phyloP scores from a whole-genome alignment of 1,140 invertebrate genomes.

The Micrasema minimum region DNA sequence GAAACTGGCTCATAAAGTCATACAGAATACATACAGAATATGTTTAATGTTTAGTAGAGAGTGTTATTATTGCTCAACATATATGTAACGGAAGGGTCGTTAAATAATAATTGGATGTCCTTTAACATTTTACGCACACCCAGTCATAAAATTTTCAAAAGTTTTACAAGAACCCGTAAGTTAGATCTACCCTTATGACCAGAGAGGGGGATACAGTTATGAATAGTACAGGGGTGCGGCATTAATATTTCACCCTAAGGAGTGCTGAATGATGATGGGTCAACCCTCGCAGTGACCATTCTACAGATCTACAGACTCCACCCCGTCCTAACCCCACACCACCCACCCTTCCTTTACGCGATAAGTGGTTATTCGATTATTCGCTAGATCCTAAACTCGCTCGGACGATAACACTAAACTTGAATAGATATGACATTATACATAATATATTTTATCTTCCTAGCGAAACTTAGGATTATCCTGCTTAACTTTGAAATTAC shows the following conservation, averaged over 20 bases:
- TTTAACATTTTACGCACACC: conserved; percentile 5
- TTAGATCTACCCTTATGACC: not conserved
- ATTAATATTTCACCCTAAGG: conserved; percentile 34
- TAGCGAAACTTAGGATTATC: not conserved
- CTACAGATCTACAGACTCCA: too few relatives aligned
- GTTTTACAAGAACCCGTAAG: conserved; percentile 19
- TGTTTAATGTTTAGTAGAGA: too few relatives aligned
- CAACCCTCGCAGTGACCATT: not conserved
- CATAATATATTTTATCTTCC: not conserved
- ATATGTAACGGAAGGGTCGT: too few relatives aligned
- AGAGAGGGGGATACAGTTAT: not conserved
- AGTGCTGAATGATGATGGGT: conserved; percentile 31
- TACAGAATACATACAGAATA: too few relatives aligned
- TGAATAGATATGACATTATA: not conserved
- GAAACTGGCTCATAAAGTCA: too few relatives aligned
- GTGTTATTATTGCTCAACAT: too few relatives aligned
- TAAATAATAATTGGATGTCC: conserved; percentile 8
- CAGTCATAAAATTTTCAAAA: conserved; percentile 16
- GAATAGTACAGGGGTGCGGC: conserved; percentile 14
- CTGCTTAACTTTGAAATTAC: not conserved
- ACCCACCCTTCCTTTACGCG: not conserved
- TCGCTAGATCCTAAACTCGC: not conserved
- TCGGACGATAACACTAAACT: not conserved
- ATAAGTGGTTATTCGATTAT: not conserved
- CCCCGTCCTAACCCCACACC: not conserved